These are phyloP conservation scores for Brachypalpus laphriformis DNA, from an alignment of 2,888 invertebrate species.

Conservation along the genomic window DNA sequence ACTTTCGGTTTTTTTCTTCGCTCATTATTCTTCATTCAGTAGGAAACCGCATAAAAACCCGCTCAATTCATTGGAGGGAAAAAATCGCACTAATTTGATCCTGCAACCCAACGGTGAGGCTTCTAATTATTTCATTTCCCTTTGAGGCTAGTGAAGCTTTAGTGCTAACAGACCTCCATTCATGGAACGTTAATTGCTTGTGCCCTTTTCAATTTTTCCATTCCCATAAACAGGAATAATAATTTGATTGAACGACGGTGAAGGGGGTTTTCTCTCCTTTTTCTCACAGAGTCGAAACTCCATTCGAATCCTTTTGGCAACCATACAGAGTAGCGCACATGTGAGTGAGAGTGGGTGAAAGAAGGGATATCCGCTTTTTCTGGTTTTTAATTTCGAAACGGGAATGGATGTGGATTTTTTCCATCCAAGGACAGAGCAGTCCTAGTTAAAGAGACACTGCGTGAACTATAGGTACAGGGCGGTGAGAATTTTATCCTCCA, in stretches of 20 bases:
- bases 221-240: constrained; percentile 44
- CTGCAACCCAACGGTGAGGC: background rate
- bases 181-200: constrained; percentile 51
- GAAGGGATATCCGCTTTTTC: constrained; percentile 32
- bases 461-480: background rate
- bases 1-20: background rate
- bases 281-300: constrained; percentile 14
- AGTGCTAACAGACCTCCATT: constrained; percentile 33
- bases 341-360: background rate
- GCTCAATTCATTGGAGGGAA: constrained; percentile 43
- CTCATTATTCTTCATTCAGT: constrained; percentile 51
- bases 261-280: background rate
- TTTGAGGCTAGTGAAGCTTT: background rate
- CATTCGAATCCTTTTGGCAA: constrained; percentile 24
- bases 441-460: constrained; percentile 16
- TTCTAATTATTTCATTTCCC: constrained; percentile 43
- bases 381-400: constrained; percentile 30
- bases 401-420: constrained; percentile 12
- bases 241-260: constrained; percentile 53
- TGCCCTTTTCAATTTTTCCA: constrained; percentile 43
- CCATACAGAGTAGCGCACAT: constrained; percentile 1
- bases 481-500: background rate
- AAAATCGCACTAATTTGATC: constrained; percentile 45
- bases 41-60: constrained; percentile 13
- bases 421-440: background rate